Percentiles rank a stretch among this genome's conserved stretches.
These are phyloP conservation scores for Lasioglossum morio DNA, from an alignment of 2,888 invertebrate species.

Conservation along the genomic window DNA sequence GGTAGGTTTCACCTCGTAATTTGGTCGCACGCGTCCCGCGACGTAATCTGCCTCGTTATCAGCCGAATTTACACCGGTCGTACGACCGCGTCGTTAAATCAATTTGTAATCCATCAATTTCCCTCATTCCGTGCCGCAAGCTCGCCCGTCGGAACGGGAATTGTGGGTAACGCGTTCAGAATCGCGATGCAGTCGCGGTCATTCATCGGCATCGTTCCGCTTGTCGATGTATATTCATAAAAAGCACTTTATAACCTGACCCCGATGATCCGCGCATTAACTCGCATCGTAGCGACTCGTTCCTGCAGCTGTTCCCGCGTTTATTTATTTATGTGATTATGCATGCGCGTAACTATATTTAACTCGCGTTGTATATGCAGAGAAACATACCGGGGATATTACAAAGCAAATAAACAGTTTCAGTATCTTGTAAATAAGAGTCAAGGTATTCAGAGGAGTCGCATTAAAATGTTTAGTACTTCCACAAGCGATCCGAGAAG, in stretches of 20 bases:
- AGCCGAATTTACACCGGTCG: constrained; percentile 24
- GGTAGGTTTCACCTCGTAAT: not conserved
- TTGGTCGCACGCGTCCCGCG: not conserved
- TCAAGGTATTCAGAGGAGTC: not conserved
- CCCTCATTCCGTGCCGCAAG: not conserved
- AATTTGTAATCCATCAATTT: constrained; percentile 44
- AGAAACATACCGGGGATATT: not conserved
- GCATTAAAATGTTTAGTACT: not conserved
- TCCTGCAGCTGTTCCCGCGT: not conserved
- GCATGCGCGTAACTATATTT: not conserved
- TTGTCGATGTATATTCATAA: constrained; percentile 7
- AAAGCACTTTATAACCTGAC: constrained; percentile 4
- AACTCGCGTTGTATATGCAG: not conserved
- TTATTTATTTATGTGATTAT: constrained; percentile 1
- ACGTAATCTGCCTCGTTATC: constrained; percentile 33
- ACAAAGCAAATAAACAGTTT: not conserved
- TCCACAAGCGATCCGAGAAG: not conserved
- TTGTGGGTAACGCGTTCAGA: not conserved
- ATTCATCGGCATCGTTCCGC: not conserved
- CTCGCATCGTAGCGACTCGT: not conserved
- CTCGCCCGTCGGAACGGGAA: not conserved
- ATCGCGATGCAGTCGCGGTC: not conserved
- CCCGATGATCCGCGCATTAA: not conserved
- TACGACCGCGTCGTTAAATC: constrained; percentile 40
- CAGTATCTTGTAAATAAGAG: not conserved